These are phyloP conservation scores for Listrodromus nycthemerus DNA, from an alignment of 2,888 invertebrate species.

Conservation along the genomic window DNA sequence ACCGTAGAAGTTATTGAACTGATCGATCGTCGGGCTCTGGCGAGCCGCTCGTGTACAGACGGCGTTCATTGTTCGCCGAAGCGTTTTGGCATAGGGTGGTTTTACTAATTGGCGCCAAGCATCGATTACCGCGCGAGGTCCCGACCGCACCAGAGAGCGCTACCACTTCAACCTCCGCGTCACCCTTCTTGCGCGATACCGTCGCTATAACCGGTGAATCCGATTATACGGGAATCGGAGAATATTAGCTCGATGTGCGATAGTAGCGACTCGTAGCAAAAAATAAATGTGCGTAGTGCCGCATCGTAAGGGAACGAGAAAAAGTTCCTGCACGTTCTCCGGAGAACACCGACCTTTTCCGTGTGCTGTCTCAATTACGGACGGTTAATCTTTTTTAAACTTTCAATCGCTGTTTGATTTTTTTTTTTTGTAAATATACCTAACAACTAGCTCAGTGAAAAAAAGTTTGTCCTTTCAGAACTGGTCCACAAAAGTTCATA, in stretches of 20 bases:
- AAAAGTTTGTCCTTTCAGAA: too few relatives aligned
- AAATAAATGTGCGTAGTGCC: neutral
- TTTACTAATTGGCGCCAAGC: slow-evolving; percentile 80
- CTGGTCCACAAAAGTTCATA: too few relatives aligned
- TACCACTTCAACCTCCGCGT: slow-evolving; percentile 45
- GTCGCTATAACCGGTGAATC: slow-evolving; percentile 53
- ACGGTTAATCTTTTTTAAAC: too few relatives aligned
- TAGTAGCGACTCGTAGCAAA: slow-evolving; percentile 38
- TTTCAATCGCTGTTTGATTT: too few relatives aligned
- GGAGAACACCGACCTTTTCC: too few relatives aligned
- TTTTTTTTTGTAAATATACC: too few relatives aligned
- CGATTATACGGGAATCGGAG: slow-evolving; percentile 34
- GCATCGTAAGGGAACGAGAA: too few relatives aligned
- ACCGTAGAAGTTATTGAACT: slow-evolving; percentile 50
- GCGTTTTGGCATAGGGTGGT: slow-evolving; percentile 75
- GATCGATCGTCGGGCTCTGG: slow-evolving; percentile 75
- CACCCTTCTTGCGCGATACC: slow-evolving; percentile 11
- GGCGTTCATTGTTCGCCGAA: slow-evolving; percentile 77
- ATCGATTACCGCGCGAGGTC: slow-evolving; percentile 76
- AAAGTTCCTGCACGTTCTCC: too few relatives aligned
- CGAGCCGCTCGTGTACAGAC: slow-evolving; percentile 63
- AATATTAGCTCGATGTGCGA: too few relatives aligned
- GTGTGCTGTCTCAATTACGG: too few relatives aligned
- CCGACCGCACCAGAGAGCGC: slow-evolving; percentile 55
- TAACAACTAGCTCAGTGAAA: too few relatives aligned